Conservation (phyloP, 2,888 invertebrate species). For the Atherix ibis region DNA sequence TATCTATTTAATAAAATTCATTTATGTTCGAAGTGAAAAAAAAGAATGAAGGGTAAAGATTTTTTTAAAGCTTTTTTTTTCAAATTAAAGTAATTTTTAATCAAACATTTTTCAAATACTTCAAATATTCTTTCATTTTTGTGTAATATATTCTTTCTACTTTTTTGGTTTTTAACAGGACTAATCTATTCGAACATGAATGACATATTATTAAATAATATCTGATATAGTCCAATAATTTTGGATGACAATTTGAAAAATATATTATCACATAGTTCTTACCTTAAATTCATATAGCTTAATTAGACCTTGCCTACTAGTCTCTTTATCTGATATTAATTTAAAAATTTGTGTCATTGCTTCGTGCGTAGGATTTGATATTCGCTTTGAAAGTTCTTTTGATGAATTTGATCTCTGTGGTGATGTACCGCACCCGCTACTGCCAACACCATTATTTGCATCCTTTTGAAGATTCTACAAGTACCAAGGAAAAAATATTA, state of each 20-base stretch:
- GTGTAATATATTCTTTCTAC: too few relatives aligned
- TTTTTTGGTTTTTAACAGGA: neutral
- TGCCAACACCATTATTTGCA: constrained; percentile 21
- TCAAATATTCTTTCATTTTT: neutral
- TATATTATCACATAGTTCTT: too few relatives aligned
- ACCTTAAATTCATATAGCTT: constrained; percentile 33
- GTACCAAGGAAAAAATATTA: constrained; percentile 2
- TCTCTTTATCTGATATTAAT: constrained; percentile 78
- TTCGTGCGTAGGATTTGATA: constrained; percentile 51
- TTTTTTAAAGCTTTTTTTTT: too few relatives aligned
- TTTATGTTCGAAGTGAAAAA: too few relatives aligned
- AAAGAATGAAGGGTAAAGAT: too few relatives aligned
- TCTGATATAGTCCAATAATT: too few relatives aligned
- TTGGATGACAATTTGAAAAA: too few relatives aligned
- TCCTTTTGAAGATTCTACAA: constrained; percentile 38
- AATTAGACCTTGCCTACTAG: constrained; percentile 60
- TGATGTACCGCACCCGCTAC: constrained; percentile 24
- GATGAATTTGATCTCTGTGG: constrained; percentile 23
- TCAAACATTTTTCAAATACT: neutral
- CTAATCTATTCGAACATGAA: too few relatives aligned
- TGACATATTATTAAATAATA: too few relatives aligned
- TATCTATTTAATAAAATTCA: too few relatives aligned
- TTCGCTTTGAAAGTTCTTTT: constrained; percentile 23
- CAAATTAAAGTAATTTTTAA: too few relatives aligned
- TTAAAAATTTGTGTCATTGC: constrained; percentile 78